Conservation (phyloP, 30 jellyfish, hydroid and myxozoan species). For the Sanderia malayensis region DNA sequence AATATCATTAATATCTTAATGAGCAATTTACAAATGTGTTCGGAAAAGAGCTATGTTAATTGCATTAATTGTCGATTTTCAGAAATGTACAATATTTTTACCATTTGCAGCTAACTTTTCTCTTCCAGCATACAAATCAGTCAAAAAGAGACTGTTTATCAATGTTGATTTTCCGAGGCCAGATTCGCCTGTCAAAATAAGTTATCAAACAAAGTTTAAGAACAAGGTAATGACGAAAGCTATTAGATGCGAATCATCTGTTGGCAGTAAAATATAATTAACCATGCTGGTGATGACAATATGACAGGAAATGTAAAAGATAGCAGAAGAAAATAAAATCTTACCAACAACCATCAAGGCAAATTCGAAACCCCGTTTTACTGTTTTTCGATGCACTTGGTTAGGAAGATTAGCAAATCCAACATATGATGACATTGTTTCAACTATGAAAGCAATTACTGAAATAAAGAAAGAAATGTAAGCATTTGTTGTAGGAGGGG, state of each 20-base stretch:
- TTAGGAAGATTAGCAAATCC: constrained; percentile 86
- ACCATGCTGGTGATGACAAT: no score
- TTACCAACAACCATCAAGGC: constrained; percentile 79
- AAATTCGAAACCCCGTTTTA: constrained; percentile 70
- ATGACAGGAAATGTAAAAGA: no score
- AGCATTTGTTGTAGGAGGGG: no score
- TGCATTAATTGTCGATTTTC: no score
- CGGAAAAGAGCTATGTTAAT: no score
- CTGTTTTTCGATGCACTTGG: constrained; percentile 79
- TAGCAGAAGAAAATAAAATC: neutral
- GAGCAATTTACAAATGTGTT: no score
- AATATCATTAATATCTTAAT: no score
- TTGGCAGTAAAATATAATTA: no score
- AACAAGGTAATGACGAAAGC: no score
- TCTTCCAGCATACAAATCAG: constrained; percentile 86
- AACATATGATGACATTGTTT: constrained; percentile 66
- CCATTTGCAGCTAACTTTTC: constrained; percentile 67
- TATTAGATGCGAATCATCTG: no score
- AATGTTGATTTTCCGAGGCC: constrained; percentile 99
- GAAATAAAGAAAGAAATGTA: neutral
- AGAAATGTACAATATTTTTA: neutral
- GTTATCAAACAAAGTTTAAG: no score
- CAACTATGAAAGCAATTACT: neutral
- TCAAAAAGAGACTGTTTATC: constrained; percentile 83
- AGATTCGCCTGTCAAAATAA: constrained; percentile 78